Percentiles rank a stretch among this genome's conserved stretches.
phyloP scores from a whole-genome alignment of 2,113 vertebrate genomes.

The Xenopus borealis region DNA sequence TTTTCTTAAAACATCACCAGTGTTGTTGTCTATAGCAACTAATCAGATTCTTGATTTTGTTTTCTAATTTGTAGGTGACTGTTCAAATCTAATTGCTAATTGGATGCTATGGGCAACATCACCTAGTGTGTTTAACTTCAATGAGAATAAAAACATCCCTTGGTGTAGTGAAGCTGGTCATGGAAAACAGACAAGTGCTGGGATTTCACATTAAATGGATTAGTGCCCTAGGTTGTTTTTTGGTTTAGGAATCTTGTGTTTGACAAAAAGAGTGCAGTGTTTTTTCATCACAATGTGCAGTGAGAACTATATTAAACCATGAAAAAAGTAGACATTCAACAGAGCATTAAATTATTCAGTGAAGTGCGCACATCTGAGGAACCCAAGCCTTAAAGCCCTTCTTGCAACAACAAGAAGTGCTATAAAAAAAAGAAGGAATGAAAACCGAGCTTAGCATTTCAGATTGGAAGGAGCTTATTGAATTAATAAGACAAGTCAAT shows the following conservation, averaged over 20 bases:
- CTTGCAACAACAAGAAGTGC: slow-evolving; percentile 60
- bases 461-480: slow-evolving; percentile 71
- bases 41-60: no score
- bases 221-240: neutral
- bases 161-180: no score
- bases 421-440: slow-evolving; percentile 50
- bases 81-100: no score
- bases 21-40: no score
- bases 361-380: slow-evolving; percentile 64
- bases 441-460: slow-evolving; percentile 64
- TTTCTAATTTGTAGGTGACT: no score
- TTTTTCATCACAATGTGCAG: slow-evolving; percentile 61
- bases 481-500: slow-evolving; percentile 81
- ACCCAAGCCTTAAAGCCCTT: slow-evolving; percentile 62
- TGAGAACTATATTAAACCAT: slow-evolving; percentile 68
- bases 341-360: slow-evolving; percentile 66
- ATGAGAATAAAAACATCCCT: no score
- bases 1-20: no score
- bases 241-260: slow-evolving; percentile 12
- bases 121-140: no score
- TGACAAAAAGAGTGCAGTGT: slow-evolving; percentile 47
- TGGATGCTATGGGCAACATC: no score
- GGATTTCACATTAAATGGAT: no score
- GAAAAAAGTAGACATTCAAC: slow-evolving; percentile 65
- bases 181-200: no score